A percentile compares a stretch with the other conserved stretches of the same genome.
Conservation (phyloP, 2,797 vertebrate species). For the Masticophis lateralis region DNA sequence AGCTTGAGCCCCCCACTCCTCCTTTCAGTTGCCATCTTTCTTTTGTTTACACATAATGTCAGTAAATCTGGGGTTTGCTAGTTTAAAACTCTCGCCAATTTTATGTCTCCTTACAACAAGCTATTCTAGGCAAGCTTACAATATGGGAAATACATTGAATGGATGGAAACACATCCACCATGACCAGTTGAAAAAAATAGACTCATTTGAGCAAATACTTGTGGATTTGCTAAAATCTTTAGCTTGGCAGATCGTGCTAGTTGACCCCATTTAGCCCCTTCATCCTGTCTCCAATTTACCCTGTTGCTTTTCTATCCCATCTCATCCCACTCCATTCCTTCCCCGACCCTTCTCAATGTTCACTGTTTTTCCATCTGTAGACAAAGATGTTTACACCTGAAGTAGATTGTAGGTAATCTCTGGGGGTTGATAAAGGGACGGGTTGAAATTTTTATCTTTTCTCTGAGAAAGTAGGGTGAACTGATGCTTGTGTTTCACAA, state of each 20-base stretch:
- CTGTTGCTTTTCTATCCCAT: background rate
- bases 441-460: conserved; percentile 29
- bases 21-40: conserved; percentile 58
- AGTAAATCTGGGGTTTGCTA: conserved; percentile 65
- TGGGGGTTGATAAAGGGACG: conserved; percentile 62
- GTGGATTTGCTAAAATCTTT: conserved; percentile 44
- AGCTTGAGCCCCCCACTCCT: conserved; percentile 67
- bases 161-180: conserved; percentile 31
- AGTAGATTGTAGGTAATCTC: conserved; percentile 76
- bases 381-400: conserved; percentile 81
- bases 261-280: conserved; percentile 57
- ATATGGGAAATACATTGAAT: conserved; percentile 32
- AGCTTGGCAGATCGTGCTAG: conserved; percentile 70
- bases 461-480: conserved; percentile 51
- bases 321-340: conserved; percentile 33
- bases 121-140: conserved; percentile 49
- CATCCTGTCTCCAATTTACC: conserved; percentile 34
- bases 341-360: conserved; percentile 41
- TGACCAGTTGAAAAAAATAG: conserved; percentile 19
- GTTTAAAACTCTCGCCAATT: conserved; percentile 68
- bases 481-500: conserved; percentile 40
- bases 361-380: conserved; percentile 55
- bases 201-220: background rate
- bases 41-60: conserved; percentile 37
- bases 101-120: conserved; percentile 47